Evolutionary conservation across 1,140 invertebrate genomes (phyloP).

Genomic region (Yoshiicerus persimilis): DNA sequence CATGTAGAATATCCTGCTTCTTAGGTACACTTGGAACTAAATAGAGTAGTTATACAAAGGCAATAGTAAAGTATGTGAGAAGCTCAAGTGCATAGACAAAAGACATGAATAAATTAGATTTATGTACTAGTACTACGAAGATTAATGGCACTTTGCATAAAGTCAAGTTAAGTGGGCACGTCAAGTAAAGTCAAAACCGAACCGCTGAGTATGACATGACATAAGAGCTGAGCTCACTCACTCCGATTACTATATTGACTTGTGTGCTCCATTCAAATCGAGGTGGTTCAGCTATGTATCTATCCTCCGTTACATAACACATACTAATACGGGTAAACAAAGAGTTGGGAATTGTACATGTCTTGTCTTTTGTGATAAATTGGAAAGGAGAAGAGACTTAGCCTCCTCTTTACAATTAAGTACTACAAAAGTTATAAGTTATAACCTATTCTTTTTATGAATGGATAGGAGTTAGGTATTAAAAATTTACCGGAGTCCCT

Average conservation of each 20-base stretch:
- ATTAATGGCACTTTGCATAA: not conserved
- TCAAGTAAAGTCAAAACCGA: not conserved
- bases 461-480: too few relatives aligned
- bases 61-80: not conserved
- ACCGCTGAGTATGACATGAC: not conserved
- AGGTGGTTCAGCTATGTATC: not conserved
- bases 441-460: too few relatives aligned
- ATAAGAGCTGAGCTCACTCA: not conserved
- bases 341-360: not conserved
- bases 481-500: too few relatives aligned
- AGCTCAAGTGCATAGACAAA: not conserved
- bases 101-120: slow-evolving; percentile 1
- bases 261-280: not conserved
- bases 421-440: too few relatives aligned
- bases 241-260: not conserved
- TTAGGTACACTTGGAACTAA: slow-evolving; percentile 75
- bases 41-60: slow-evolving; percentile 41
- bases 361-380: not conserved
- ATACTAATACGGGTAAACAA: not conserved
- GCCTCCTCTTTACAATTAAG: not conserved
- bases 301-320: too few relatives aligned
- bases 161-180: not conserved
- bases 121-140: not conserved
- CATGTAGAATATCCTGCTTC: slow-evolving; percentile 77
- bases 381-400: not conserved